Conservation (phyloP, 2,888 invertebrate genomes). For the Hypsopygia costalis region DNA sequence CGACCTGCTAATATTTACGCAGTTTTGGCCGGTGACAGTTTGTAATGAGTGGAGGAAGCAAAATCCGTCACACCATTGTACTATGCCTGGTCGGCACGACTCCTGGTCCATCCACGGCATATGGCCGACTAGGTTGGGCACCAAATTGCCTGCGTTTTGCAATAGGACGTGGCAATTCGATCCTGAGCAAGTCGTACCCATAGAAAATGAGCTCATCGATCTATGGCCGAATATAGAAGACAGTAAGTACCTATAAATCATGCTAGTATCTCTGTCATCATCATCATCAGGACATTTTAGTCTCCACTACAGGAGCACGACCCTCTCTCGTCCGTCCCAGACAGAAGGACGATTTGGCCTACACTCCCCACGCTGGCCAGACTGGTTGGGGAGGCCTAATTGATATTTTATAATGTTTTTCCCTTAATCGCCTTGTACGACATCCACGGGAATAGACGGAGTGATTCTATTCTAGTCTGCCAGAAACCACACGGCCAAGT, state of each 20-base stretch:
- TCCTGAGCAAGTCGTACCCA: constrained; percentile 76
- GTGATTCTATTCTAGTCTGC: too few relatives aligned
- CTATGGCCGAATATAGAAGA: constrained; percentile 88
- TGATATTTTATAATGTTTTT: too few relatives aligned
- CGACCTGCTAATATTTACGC: constrained; percentile 90
- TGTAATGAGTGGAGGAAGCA: constrained; percentile 86
- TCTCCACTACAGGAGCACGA: too few relatives aligned
- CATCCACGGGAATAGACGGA: too few relatives aligned
- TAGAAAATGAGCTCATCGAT: constrained; percentile 77
- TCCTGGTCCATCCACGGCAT: constrained; percentile 91
- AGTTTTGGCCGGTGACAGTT: constrained; percentile 85
- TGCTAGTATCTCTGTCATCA: too few relatives aligned
- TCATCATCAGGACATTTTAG: too few relatives aligned
- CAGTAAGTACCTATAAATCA: constrained; percentile 49
- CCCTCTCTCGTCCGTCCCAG: too few relatives aligned
- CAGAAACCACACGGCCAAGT: too few relatives aligned
- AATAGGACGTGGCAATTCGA: constrained; percentile 85
- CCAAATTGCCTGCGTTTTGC: constrained; percentile 85
- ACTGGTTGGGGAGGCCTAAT: too few relatives aligned
- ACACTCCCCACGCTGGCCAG: too few relatives aligned
- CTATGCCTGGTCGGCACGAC: constrained; percentile 79
- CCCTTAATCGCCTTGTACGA: too few relatives aligned
- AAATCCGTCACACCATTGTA: constrained; percentile 81
- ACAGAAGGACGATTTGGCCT: too few relatives aligned
- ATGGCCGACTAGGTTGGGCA: constrained; percentile 88